Conservation (phyloP, 2,113 vertebrate genomes). For the Carlito syrichta region DNA sequence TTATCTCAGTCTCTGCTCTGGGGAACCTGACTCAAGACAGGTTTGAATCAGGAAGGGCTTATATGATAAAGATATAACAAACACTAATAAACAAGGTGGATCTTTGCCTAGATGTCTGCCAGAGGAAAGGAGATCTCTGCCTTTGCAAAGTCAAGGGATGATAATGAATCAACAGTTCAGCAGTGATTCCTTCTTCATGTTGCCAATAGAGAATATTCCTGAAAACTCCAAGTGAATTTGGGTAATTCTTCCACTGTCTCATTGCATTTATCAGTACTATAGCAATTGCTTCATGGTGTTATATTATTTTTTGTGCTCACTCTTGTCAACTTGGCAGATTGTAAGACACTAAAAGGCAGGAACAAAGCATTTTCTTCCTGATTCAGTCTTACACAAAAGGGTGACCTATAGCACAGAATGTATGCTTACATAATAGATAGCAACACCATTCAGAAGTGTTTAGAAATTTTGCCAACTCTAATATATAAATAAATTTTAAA, state of each 20-base stretch:
- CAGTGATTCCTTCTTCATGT: not conserved
- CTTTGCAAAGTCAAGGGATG: not conserved
- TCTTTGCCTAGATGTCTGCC: not conserved
- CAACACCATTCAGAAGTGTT: not conserved
- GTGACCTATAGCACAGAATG: not conserved
- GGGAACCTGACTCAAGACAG: not conserved
- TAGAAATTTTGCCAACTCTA: conserved; percentile 14
- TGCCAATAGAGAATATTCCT: conserved; percentile 16
- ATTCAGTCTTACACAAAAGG: conserved; percentile 9
- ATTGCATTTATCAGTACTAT: not conserved
- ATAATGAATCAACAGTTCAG: not conserved
- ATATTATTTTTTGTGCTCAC: not conserved
- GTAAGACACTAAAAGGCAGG: conserved; percentile 19
- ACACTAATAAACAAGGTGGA: not conserved
- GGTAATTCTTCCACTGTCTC: not conserved
- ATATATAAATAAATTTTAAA: too few relatives aligned
- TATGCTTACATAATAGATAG: not conserved
- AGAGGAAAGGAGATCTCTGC: not conserved
- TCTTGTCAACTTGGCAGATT: not conserved
- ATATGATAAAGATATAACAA: not conserved
- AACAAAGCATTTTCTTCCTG: conserved; percentile 28
- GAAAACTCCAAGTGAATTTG: not conserved
- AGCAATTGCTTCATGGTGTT: not conserved
- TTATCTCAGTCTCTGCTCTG: not conserved
- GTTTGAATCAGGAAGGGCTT: not conserved